Evolutionary conservation across 2,888 invertebrate species (phyloP).

Genomic region (Sphecodes monilicornis): DNA sequence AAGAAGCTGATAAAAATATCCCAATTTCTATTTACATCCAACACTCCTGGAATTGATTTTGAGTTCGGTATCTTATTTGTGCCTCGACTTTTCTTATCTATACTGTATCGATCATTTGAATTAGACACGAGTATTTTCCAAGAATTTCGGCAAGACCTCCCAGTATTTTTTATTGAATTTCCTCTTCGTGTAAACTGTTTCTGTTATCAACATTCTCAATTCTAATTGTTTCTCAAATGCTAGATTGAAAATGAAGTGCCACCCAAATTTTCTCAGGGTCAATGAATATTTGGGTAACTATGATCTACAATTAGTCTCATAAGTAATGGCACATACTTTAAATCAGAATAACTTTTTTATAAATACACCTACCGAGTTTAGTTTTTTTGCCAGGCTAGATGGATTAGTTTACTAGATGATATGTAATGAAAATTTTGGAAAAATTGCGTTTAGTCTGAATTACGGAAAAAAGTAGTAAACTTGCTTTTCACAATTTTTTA

Average conservation of each 20-base stretch:
- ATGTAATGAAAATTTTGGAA: no score
- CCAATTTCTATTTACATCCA: not conserved
- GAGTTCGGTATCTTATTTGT: constrained; percentile 9
- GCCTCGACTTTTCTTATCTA: not conserved
- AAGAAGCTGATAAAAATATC: not conserved
- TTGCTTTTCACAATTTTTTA: no score
- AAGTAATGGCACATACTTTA: no score
- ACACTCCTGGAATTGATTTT: not conserved
- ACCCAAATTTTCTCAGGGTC: not conserved
- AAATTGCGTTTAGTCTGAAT: no score
- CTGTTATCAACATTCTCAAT: not conserved
- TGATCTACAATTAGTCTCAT: not conserved
- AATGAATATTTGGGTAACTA: not conserved
- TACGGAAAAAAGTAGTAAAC: no score
- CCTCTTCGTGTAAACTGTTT: not conserved
- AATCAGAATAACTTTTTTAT: no score
- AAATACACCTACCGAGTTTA: no score
- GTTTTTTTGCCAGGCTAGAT: no score
- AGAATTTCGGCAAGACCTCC: not conserved
- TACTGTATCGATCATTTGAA: not conserved
- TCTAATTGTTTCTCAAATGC: not conserved
- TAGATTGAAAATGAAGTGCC: not conserved
- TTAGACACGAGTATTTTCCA: not conserved
- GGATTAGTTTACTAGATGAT: no score
- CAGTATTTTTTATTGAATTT: not conserved